These are phyloP conservation scores for Drosophila subquinaria DNA, from an alignment of 2,888 invertebrate genomes.

Conservation along the genomic window DNA sequence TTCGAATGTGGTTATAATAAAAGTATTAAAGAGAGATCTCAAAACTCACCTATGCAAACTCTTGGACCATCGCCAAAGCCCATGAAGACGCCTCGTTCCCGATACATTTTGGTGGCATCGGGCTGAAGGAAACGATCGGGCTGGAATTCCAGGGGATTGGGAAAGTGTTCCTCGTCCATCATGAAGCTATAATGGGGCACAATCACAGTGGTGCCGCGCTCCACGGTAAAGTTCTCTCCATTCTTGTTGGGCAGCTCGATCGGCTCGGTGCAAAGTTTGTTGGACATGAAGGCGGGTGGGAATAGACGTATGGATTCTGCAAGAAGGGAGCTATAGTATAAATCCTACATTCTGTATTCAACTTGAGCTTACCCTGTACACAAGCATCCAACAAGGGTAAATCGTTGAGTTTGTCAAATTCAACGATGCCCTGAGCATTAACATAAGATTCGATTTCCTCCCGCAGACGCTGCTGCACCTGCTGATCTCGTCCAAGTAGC, in stretches of 20 bases:
- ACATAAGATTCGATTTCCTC: slow-evolving; percentile 69
- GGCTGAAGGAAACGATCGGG: slow-evolving; percentile 82
- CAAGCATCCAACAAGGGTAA: slow-evolving; percentile 83
- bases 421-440: slow-evolving; percentile 55
- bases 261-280: slow-evolving; percentile 78
- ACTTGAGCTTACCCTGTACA: slow-evolving; percentile 73
- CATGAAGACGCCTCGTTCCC: slow-evolving; percentile 78
- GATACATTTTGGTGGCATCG: slow-evolving; percentile 77
- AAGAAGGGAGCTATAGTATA: not conserved
- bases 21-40: not conserved
- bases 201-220: slow-evolving; percentile 63
- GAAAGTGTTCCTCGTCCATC: slow-evolving; percentile 76
- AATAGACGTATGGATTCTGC: slow-evolving; percentile 79
- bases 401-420: slow-evolving; percentile 79
- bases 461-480: slow-evolving; percentile 73
- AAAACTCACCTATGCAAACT: slow-evolving; percentile 77
- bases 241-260: slow-evolving; percentile 71
- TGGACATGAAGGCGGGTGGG: slow-evolving; percentile 67
- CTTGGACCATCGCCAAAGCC: slow-evolving; percentile 84
- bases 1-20: not conserved
- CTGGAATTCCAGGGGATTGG: slow-evolving; percentile 73
- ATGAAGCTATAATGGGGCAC: slow-evolving; percentile 77
- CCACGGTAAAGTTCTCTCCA: slow-evolving; percentile 66
- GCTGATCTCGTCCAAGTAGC: slow-evolving; percentile 71
- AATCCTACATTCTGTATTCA: not conserved